phyloP scores from a whole-genome alignment of 2,113 vertebrate genomes.

The Oreochromis niloticus region DNA sequence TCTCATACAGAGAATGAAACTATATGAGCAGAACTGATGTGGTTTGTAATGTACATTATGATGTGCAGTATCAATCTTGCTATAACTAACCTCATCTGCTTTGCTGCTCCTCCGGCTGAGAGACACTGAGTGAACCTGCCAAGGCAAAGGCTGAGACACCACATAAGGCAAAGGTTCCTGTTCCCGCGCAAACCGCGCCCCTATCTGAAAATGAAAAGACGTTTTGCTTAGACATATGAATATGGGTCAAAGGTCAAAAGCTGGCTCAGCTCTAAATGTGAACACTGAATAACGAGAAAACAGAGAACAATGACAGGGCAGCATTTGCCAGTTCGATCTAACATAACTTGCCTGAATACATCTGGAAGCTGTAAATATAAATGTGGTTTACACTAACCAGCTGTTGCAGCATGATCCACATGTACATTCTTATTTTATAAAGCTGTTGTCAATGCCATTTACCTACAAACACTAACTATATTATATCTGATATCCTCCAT shows the following conservation, averaged over 20 bases:
- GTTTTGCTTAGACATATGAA: background rate
- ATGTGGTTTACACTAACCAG: background rate
- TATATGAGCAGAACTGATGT: background rate
- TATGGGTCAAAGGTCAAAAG: background rate
- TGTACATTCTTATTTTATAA: background rate
- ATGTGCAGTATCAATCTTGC: background rate
- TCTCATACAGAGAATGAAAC: background rate
- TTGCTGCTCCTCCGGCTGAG: constrained; percentile 78
- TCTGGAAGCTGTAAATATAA: background rate
- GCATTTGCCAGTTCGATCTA: background rate
- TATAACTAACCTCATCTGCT: constrained; percentile 70
- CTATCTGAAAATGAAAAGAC: constrained; percentile 60
- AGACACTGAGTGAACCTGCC: constrained; percentile 82
- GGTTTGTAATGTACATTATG: background rate
- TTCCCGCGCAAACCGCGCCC: constrained; percentile 56
- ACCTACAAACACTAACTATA: background rate
- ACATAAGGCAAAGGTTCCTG: constrained; percentile 76
- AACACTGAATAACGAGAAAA: background rate
- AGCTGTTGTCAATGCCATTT: background rate
- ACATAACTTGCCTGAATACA: background rate
- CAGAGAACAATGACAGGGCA: background rate
- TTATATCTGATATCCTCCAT: background rate
- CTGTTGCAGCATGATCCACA: background rate
- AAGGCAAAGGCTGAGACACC: constrained; percentile 81
- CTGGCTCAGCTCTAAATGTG: background rate